Percentiles rank a stretch among this genome's conserved stretches.
phyloP scores from a whole-genome alignment of 2,797 vertebrate species.

The Malacoctenus gilli region DNA sequence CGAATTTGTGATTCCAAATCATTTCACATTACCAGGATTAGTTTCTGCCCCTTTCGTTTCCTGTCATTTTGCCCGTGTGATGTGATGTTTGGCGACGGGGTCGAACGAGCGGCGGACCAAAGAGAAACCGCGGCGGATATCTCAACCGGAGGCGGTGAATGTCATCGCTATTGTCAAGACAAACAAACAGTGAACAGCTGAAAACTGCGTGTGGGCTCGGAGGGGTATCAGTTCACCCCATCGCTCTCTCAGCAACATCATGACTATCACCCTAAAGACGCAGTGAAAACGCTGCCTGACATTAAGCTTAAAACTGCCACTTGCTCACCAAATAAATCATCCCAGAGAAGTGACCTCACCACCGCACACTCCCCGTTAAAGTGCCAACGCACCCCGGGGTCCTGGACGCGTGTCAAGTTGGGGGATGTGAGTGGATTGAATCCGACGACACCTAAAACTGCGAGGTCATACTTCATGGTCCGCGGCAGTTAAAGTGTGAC shows the following conservation, averaged over 20 bases:
- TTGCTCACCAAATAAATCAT: conserved; percentile 36
- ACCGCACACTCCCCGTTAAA: not conserved
- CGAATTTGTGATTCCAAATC: conserved; percentile 24
- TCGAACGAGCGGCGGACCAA: conserved; percentile 11
- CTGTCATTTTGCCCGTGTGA: conserved; percentile 14
- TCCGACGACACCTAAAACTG: conserved; percentile 1
- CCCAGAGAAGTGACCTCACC: conserved; percentile 30
- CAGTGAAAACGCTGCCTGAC: conserved; percentile 5
- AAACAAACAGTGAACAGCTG: conserved; percentile 49
- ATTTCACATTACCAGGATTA: conserved; percentile 2
- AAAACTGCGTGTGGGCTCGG: not conserved
- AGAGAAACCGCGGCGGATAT: conserved; percentile 2
- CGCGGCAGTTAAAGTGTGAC: conserved; percentile 21
- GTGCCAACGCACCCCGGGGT: conserved; percentile 4
- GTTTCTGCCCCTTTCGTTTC: conserved; percentile 8
- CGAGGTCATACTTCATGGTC: conserved; percentile 13
- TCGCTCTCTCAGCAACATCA: conserved; percentile 12
- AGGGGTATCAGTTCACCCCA: not conserved
- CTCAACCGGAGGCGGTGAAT: conserved; percentile 12
- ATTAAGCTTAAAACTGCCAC: conserved; percentile 18
- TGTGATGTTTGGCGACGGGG: conserved; percentile 17
- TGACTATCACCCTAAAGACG: not conserved
- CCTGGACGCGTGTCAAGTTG: conserved; percentile 20
- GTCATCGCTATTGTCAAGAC: conserved; percentile 23
- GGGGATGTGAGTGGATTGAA: conserved; percentile 27